Conservation (phyloP, 2,888 invertebrate species). For the Entomobrya multifasciata region DNA sequence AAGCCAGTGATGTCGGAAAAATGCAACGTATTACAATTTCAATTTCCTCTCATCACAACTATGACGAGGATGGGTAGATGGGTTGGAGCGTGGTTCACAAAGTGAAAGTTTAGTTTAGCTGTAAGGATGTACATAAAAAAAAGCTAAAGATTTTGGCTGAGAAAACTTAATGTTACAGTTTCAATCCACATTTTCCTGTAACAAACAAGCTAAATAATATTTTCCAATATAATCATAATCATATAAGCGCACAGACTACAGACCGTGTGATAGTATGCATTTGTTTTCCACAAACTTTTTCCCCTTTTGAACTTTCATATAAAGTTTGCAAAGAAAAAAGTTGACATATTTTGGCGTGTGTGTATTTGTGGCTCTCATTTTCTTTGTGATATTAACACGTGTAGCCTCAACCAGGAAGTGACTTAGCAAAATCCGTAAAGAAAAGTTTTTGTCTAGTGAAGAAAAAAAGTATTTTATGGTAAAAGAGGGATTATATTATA, state of each 20-base stretch:
- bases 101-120: conserved; percentile 23
- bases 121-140: neutral
- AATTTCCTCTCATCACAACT: conserved; percentile 27
- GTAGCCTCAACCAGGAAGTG: conserved; percentile 42
- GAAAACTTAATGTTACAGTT: neutral
- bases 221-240: no score
- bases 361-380: conserved; percentile 24
- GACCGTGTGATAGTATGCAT: no score
- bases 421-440: conserved; percentile 9
- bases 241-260: no score
- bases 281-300: conserved; percentile 37
- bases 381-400: conserved; percentile 64
- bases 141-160: no score
- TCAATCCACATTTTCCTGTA: neutral
- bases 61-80: neutral
- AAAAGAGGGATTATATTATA: conserved; percentile 8
- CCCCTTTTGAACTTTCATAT: conserved; percentile 46
- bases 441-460: neutral
- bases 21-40: conserved; percentile 44
- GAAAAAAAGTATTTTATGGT: conserved; percentile 7
- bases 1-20: neutral
- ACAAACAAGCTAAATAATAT: neutral
- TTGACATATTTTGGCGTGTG: conserved; percentile 21
- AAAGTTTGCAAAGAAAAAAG: conserved; percentile 38
- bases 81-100: no score